Conservation (phyloP, 2,797 vertebrate genomes). For the Scleropages formosus region DNA sequence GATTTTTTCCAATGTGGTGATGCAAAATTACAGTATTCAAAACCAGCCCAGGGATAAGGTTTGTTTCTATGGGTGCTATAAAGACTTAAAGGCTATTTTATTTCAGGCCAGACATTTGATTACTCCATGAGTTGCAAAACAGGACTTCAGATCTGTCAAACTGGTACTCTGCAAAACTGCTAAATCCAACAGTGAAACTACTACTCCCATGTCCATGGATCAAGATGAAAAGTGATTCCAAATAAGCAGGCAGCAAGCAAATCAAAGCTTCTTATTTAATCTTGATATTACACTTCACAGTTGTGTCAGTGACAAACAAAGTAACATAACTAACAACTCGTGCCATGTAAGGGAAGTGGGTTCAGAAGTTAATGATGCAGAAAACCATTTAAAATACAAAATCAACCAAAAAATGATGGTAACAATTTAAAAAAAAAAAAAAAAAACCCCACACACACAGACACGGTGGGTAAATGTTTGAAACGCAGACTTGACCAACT, state of each 20-base stretch:
- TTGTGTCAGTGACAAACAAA: not conserved
- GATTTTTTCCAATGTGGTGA: too few relatives aligned
- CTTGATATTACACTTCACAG: conserved; percentile 5
- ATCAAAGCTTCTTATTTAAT: not conserved
- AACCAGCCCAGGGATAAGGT: too few relatives aligned
- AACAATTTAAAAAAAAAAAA: not conserved
- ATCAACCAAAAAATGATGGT: not conserved
- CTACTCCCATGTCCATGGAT: not conserved
- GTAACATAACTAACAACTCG: conserved; percentile 4
- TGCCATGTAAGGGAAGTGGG: not conserved
- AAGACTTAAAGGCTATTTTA: too few relatives aligned
- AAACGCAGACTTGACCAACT: conserved; percentile 32
- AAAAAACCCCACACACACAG: not conserved
- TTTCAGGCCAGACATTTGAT: too few relatives aligned
- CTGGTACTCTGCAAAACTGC: not conserved
- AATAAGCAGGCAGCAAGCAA: conserved; percentile 25
- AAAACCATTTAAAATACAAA: not conserved
- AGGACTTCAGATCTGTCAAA: too few relatives aligned
- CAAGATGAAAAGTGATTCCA: not conserved
- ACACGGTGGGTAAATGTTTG: conserved; percentile 28
- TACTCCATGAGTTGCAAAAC: too few relatives aligned
- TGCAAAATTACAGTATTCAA: too few relatives aligned
- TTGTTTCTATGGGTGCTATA: too few relatives aligned
- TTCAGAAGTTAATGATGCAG: too few relatives aligned
- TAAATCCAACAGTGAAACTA: not conserved